A percentile compares a stretch with the other conserved stretches of the same genome.
phyloP scores from a whole-genome alignment of 2,888 invertebrate genomes.

The Nomada goodeniana region DNA sequence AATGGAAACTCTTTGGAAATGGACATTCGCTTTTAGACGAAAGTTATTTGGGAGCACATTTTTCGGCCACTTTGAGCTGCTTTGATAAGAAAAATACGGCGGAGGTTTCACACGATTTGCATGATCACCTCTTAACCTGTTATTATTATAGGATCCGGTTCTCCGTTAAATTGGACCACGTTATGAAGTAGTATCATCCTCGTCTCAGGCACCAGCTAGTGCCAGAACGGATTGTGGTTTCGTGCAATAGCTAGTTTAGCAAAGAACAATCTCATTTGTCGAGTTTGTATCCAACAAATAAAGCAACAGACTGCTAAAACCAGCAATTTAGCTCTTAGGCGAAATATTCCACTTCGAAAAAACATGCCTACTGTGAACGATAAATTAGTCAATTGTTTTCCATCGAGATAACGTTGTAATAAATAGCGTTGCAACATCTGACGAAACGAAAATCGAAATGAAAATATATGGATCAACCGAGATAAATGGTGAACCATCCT shows the following conservation, averaged over 20 bases:
- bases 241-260: not conserved
- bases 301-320: not conserved
- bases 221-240: not conserved
- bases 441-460: constrained; percentile 1
- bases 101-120: constrained; percentile 32
- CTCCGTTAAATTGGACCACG: constrained; percentile 32
- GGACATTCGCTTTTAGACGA: not conserved
- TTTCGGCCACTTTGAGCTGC: not conserved
- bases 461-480: constrained; percentile 5
- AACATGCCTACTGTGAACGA: not conserved
- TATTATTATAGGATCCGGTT: constrained; percentile 52
- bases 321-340: too few relatives aligned
- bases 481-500: not conserved
- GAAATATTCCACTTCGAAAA: not conserved
- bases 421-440: not conserved
- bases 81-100: not conserved
- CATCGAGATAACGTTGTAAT: not conserved
- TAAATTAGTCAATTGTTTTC: constrained; percentile 1
- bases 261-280: constrained; percentile 8
- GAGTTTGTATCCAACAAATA: not conserved
- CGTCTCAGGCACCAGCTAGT: constrained; percentile 12
- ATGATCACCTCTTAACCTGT: constrained; percentile 31
- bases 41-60: not conserved
- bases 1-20: not conserved
- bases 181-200: not conserved